Evolutionary conservation across 2,888 invertebrate species (phyloP), one percentile per base, ranked within the genome.

Genomic region (Synergus umbraculus): DNA sequence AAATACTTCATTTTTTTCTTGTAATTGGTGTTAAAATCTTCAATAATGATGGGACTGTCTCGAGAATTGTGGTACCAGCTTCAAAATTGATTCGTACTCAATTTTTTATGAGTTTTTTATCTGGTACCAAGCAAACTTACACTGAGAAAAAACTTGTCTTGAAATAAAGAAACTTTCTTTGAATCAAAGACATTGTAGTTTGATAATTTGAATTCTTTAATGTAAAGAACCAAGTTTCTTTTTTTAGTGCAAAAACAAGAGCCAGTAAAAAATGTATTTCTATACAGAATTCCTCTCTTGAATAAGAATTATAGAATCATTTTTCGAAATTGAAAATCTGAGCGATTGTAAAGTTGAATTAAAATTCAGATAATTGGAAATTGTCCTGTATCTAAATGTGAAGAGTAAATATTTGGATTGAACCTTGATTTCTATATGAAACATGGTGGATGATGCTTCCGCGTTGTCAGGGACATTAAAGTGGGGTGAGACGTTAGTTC

Each of bases 381-480:
- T 73, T 15, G 37, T 73, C n/a, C 10, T 73, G 15, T 12, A 54
- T 41, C 37, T 22, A 73, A 54, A 73, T 37, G 37, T 5, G 73
- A 37, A 37, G 37, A 13, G 49, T 54, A 73, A 73, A 73, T 73
- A 73, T 58, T 73, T 73, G 18, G n/a, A 9, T 54, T 41, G 73
- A 54, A 73, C 41, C 54, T 73, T 54, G 37, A 49, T 41, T 73
- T 54, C 73, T 54, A 58, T 37, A 37, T 54, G 41, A 54, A 54
- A 54, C n/a, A 37, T 58, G 10, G 29, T 54, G 54, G 41, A 58
- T 37, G 37, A 58, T 12, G 54, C 73, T 73, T 73, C 73, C 73
- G 54, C 73, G 37, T 73, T 54, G 37, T 54, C 54, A 73, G 41
- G 54, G 49, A 54, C 73, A 37, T 73, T 54, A 54, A 73, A 73